phyloP scores from a whole-genome alignment of 2,888 invertebrate species.

The Caradrina kadenii region DNA sequence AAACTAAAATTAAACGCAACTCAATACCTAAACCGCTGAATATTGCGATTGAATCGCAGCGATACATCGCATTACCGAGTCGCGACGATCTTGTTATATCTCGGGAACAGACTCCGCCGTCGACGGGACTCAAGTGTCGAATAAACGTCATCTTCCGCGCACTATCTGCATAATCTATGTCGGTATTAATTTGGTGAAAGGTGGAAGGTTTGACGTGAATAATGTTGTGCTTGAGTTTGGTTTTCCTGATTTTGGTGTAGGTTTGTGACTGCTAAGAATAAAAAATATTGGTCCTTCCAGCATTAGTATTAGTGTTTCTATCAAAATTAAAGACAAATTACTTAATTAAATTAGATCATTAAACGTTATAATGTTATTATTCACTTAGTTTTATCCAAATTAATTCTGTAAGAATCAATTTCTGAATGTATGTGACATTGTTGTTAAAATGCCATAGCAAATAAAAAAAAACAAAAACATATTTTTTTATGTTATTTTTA shows the following conservation, averaged over 20 bases:
- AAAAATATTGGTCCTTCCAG: too few species aligned
- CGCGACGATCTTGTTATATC: slow-evolving; percentile 50
- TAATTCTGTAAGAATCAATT: too few species aligned
- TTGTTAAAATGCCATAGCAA: too few species aligned
- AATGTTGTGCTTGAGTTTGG: slow-evolving; percentile 11
- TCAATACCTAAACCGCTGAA: slow-evolving; percentile 12
- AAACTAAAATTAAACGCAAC: slow-evolving; percentile 4
- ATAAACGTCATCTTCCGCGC: slow-evolving; percentile 59
- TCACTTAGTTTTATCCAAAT: too few species aligned
- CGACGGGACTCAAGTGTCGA: slow-evolving; percentile 59
- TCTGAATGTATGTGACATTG: too few species aligned
- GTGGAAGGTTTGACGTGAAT: slow-evolving; percentile 26
- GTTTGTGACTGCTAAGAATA: background rate
- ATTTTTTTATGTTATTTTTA: too few species aligned
- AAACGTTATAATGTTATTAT: too few species aligned
- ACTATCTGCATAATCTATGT: slow-evolving; percentile 59
- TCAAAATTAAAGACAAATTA: too few species aligned
- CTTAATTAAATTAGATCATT: too few species aligned
- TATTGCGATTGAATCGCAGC: slow-evolving; percentile 35
- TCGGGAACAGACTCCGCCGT: slow-evolving; percentile 43
- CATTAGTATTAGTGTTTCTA: too few species aligned
- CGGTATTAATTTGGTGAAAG: slow-evolving; percentile 46
- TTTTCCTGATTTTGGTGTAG: background rate
- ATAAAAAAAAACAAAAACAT: too few species aligned
- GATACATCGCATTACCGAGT: slow-evolving; percentile 46